Evolutionary conservation across 2,888 invertebrate species (phyloP).

Genomic region (Acanthoscelides obtectus): DNA sequence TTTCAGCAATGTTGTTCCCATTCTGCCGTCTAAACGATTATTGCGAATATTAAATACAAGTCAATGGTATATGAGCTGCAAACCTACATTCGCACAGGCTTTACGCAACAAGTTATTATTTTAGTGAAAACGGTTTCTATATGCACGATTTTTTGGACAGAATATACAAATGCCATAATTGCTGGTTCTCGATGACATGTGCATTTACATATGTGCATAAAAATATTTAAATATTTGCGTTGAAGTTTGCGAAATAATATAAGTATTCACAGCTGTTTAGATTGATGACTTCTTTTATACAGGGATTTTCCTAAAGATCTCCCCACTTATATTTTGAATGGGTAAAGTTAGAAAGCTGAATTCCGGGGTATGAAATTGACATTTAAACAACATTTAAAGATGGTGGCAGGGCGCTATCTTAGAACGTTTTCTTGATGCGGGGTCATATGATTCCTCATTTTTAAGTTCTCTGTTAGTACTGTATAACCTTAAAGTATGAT

Average conservation of each 20-base stretch:
- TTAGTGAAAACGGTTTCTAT: background rate
- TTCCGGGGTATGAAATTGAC: too few relatives aligned
- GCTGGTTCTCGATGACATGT: constrained; percentile 1
- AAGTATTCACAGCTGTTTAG: background rate
- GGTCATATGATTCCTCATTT: too few relatives aligned
- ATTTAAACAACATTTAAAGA: too few relatives aligned
- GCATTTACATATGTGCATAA: constrained; percentile 6
- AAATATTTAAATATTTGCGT: constrained; percentile 4
- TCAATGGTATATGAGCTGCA: background rate
- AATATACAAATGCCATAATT: background rate
- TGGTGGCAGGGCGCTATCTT: too few relatives aligned
- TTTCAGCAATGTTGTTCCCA: background rate
- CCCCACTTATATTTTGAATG: too few relatives aligned
- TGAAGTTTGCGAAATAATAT: background rate
- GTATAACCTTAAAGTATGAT: too few relatives aligned
- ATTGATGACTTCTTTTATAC: too few relatives aligned
- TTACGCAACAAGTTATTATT: background rate
- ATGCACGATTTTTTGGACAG: background rate
- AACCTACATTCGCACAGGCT: background rate
- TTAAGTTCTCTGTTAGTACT: too few relatives aligned
- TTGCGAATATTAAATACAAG: background rate
- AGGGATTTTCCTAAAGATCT: too few relatives aligned
- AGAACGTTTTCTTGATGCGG: too few relatives aligned
- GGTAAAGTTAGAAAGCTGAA: too few relatives aligned
- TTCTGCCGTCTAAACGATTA: background rate